Conservation (phyloP, 2,888 invertebrate species). For the Tuta absoluta region DNA sequence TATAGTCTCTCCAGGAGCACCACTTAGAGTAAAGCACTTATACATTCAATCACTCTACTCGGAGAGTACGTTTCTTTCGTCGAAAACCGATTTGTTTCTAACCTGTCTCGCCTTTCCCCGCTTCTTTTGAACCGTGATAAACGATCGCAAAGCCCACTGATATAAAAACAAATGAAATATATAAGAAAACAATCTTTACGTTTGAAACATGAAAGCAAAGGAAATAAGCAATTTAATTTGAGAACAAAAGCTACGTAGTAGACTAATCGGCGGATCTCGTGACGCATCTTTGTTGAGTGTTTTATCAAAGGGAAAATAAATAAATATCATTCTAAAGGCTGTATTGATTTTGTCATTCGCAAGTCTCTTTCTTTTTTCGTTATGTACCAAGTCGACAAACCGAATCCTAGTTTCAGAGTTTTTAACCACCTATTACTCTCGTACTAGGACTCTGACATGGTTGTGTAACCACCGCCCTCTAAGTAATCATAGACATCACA, state of each 20-base stretch:
- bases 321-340: background rate
- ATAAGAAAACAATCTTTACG: conserved; percentile 25
- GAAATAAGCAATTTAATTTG: conserved; percentile 43
- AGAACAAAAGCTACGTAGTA: conserved; percentile 44
- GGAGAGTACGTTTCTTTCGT: conserved; percentile 21
- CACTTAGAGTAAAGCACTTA: conserved; percentile 17
- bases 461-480: no score
- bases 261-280: conserved; percentile 53
- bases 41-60: conserved; percentile 14
- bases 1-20: background rate
- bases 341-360: no score
- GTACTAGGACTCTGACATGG: no score
- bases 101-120: conserved; percentile 19
- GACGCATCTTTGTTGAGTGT: conserved; percentile 41
- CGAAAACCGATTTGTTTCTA: conserved; percentile 21
- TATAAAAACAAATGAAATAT: conserved; percentile 26
- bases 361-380: background rate
- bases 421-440: no score
- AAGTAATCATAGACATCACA: no score
- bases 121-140: conserved; percentile 24
- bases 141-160: conserved; percentile 20
- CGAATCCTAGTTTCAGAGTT: no score
- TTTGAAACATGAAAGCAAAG: conserved; percentile 22
- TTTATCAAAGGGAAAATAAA: conserved; percentile 38
- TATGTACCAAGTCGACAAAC: no score